Evolutionary conservation across 2,113 vertebrate species (phyloP).

Genomic region (Climacteris rufus): DNA sequence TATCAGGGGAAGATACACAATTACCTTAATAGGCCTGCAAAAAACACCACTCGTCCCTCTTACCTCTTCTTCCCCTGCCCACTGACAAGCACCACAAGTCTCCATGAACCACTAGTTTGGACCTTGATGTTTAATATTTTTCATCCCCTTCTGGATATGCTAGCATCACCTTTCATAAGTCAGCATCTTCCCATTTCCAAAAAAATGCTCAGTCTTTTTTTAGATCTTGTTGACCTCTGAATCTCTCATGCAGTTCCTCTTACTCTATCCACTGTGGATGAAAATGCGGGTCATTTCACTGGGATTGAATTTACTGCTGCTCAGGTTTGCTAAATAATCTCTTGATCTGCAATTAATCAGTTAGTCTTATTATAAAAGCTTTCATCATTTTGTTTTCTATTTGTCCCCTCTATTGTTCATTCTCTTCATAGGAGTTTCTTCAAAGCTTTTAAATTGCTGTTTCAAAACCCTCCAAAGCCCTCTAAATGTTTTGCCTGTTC

Average conservation of each 20-base stretch:
- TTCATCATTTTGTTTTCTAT: background rate
- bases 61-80: background rate
- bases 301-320: background rate
- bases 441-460: background rate
- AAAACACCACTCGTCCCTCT: background rate
- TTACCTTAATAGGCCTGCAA: background rate
- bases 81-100: background rate
- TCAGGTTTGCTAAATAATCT: background rate
- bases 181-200: background rate
- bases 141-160: background rate
- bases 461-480: background rate
- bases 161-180: background rate
- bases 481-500: background rate
- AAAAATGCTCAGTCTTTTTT: background rate
- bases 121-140: background rate
- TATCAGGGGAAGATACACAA: background rate
- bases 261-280: background rate
- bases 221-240: background rate
- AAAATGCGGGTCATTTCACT: background rate
- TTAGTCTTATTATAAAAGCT: background rate
- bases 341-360: background rate
- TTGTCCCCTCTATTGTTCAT: background rate
- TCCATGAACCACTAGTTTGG: background rate
- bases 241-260: background rate
- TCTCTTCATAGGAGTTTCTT: background rate